These are phyloP conservation scores for Dryoscopus gambensis DNA, from an alignment of 2,113 vertebrate species.

Conservation along the genomic window DNA sequence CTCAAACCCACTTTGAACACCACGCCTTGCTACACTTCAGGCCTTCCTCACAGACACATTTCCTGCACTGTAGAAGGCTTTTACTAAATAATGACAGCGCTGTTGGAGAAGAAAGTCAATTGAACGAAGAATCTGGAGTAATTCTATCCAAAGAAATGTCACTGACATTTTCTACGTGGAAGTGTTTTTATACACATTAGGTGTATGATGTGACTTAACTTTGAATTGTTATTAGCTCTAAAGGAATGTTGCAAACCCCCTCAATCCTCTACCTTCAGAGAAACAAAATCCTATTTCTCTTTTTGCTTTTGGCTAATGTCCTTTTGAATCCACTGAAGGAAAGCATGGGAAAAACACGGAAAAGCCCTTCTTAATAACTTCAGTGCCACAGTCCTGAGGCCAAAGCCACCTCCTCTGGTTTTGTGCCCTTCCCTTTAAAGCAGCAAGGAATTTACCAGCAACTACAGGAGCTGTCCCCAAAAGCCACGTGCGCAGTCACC, in stretches of 20 bases:
- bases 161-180: neutral
- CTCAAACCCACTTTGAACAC: neutral
- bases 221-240: neutral
- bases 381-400: neutral
- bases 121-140: neutral
- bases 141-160: neutral
- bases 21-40: neutral
- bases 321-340: neutral
- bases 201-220: neutral
- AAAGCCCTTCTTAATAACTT: neutral
- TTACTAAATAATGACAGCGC: neutral
- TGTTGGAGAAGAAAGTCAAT: neutral
- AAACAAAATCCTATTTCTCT: neutral
- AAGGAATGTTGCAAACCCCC: neutral
- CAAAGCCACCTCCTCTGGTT: neutral
- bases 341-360: neutral
- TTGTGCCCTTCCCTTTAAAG: neutral
- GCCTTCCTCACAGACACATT: neutral
- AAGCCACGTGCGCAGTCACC: neutral
- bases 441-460: neutral
- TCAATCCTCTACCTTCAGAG: neutral
- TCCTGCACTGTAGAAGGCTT: neutral
- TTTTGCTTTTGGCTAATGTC: neutral
- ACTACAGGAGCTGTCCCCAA: neutral
- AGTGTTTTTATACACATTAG: neutral